A percentile compares a stretch with the other conserved stretches of the same genome.
Evolutionary conservation across 2,797 vertebrate species (phyloP).

Genomic region (Ambastaia sidthimunki): DNA sequence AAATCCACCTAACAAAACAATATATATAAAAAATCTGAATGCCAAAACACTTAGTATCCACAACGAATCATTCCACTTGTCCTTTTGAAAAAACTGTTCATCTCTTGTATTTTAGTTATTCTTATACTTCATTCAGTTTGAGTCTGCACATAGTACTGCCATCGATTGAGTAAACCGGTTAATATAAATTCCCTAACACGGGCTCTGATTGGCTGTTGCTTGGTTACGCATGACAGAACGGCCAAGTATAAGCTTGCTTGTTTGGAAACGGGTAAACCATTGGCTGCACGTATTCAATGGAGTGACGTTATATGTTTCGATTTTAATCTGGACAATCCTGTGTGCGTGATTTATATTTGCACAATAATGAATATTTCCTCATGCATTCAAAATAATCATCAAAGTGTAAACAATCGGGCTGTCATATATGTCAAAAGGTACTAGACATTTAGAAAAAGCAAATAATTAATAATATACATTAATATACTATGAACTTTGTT

Average conservation of each 20-base stretch:
- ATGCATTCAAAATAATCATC: background rate
- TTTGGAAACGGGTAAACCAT: background rate
- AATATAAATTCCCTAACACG: slow-evolving; percentile 26
- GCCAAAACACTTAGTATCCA: background rate
- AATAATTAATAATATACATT: too few species aligned
- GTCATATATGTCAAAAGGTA: background rate
- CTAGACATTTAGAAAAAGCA: too few species aligned
- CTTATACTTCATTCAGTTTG: background rate
- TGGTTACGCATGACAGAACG: background rate
- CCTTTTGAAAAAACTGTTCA: background rate
- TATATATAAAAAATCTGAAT: background rate
- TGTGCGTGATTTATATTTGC: slow-evolving; percentile 1
- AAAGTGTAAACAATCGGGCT: background rate
- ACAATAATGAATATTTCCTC: background rate
- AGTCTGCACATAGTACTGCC: background rate
- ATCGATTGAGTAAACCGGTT: slow-evolving; percentile 37
- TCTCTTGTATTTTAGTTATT: background rate
- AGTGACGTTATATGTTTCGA: background rate
- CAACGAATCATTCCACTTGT: background rate
- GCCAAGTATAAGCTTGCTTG: background rate
- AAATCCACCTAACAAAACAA: background rate
- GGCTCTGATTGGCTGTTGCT: slow-evolving; percentile 53
- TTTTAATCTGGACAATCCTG: slow-evolving; percentile 6
- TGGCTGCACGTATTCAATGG: slow-evolving; percentile 18
- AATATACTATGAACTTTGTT: too few species aligned